Percentiles rank a stretch among this genome's conserved stretches.
Conservation (phyloP, 2,888 invertebrate species). For the Microplitis deprimator region DNA sequence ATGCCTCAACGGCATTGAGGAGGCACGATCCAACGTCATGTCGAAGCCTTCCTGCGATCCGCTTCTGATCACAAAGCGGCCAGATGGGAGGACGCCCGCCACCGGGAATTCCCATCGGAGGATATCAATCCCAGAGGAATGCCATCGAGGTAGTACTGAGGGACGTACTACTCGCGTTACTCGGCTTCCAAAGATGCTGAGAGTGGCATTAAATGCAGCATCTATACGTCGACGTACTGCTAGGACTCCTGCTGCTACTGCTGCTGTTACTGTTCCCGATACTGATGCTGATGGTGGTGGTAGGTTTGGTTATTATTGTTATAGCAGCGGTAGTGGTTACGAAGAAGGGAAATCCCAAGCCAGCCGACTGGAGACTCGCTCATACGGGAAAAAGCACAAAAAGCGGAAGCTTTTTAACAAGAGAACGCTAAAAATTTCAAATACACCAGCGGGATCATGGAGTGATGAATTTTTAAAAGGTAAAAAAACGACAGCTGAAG, state of each 20-base stretch:
- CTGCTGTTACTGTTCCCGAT: not conserved
- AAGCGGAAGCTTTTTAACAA: conserved; percentile 49
- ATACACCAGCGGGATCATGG: conserved; percentile 9
- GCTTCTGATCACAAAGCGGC: conserved; percentile 61
- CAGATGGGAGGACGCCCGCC: conserved; percentile 45
- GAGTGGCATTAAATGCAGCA: conserved; percentile 44
- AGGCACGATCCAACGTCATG: conserved; percentile 40
- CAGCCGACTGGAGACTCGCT: conserved; percentile 46
- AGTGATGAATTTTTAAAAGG: conserved; percentile 11
- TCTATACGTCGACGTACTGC: not conserved
- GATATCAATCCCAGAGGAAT: conserved; percentile 43
- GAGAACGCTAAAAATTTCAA: conserved; percentile 26
- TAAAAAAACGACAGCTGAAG: not conserved
- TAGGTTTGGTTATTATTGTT: not conserved
- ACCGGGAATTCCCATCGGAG: conserved; percentile 44
- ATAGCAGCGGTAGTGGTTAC: conserved; percentile 32
- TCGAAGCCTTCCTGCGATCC: conserved; percentile 55
- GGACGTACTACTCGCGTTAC: conserved; percentile 24
- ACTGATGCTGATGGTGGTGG: too few relatives aligned
- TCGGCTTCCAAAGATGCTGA: conserved; percentile 53
- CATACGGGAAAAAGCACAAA: conserved; percentile 44
- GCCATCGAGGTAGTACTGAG: conserved; percentile 26
- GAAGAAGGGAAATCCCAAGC: conserved; percentile 36
- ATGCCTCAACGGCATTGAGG: conserved; percentile 55
- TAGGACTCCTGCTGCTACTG: not conserved